Evolutionary conservation across 1,140 invertebrate species (phyloP), one percentile per base, ranked within the genome.

Genomic region (Dryas iulia): DNA sequence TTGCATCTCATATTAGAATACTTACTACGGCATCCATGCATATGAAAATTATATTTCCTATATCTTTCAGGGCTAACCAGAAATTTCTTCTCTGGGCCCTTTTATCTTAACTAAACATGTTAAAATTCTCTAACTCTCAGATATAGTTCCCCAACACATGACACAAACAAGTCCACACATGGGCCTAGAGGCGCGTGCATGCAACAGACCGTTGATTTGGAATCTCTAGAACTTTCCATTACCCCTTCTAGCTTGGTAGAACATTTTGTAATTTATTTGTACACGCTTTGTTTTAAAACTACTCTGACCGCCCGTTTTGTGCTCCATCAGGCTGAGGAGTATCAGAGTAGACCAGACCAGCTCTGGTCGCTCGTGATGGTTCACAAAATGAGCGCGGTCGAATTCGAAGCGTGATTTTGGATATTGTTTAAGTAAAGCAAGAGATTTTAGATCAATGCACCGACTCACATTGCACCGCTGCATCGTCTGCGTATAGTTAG

Each of bases 381-480:
- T 47, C 39, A 21, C 39, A 21, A 47, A 8, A 21, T 47, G 14
- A 8, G 10, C 18, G 24, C 28, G 18, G 57, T 30, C 14, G 8
- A 6, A 2, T 8, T 26, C 59, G 59, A 54, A 26, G 52, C 47
- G 61, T 56, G 47, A n/a, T 33, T 30, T 62, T 53, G 14, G 11
- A 59, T 39, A 57, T 35, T 62, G 3, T 61, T 21, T 47, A 58
- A 30, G 26, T 59, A 64, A 60, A 31, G 58, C 25, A 60, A 70
- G 69, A 71, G 69, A 71, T 71, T 71, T 71, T 71, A 71, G 69
- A 71, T 71, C 69, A 71, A 71, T 69, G 73, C 73, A 77, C 76
- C 26, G n/a, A 69, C 58, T 69, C 68, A 69, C 66, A 71, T 66
- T 67, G 76, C 76, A 77, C 76, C 54, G 68, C 66, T 72, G 69